Evolutionary conservation across 2,888 invertebrate genomes (phyloP).

Genomic region (Lasioglossum figueresi): DNA sequence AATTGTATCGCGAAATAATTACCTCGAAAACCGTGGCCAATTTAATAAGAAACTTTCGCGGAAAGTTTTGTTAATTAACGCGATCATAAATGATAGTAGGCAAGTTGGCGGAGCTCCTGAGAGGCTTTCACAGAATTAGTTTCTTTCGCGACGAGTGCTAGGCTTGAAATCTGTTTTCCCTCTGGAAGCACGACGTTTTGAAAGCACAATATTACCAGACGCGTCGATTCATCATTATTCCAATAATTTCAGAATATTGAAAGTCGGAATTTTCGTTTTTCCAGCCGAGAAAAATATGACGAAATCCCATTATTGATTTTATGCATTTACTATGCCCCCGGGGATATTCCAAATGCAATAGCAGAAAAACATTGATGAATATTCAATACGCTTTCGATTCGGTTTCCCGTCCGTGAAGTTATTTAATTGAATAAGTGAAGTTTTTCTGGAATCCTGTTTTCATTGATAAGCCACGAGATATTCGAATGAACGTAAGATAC

Average conservation of each 20-base stretch:
- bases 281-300: neutral
- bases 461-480: neutral
- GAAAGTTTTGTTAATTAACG: slow-evolving; percentile 42
- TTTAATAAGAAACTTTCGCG: slow-evolving; percentile 23
- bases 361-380: slow-evolving; percentile 2
- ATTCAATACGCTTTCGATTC: neutral
- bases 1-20: slow-evolving; percentile 40
- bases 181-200: neutral
- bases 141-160: neutral
- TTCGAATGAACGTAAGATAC: neutral
- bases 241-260: neutral
- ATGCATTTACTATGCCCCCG: neutral
- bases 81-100: slow-evolving; percentile 39
- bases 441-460: neutral
- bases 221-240: neutral
- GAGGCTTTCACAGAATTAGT: slow-evolving; percentile 43
- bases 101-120: slow-evolving; percentile 10
- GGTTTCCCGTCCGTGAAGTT: neutral
- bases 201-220: neutral
- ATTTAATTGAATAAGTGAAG: neutral
- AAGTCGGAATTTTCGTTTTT: neutral
- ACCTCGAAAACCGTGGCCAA: slow-evolving; percentile 24
- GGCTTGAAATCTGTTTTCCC: slow-evolving; percentile 27
- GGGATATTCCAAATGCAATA: neutral
- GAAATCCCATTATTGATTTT: slow-evolving; percentile 6